Evolutionary conservation across 2,113 vertebrate genomes (phyloP), one percentile per base, ranked within the genome.

Genomic region (Emydocephalus ijimae): DNA sequence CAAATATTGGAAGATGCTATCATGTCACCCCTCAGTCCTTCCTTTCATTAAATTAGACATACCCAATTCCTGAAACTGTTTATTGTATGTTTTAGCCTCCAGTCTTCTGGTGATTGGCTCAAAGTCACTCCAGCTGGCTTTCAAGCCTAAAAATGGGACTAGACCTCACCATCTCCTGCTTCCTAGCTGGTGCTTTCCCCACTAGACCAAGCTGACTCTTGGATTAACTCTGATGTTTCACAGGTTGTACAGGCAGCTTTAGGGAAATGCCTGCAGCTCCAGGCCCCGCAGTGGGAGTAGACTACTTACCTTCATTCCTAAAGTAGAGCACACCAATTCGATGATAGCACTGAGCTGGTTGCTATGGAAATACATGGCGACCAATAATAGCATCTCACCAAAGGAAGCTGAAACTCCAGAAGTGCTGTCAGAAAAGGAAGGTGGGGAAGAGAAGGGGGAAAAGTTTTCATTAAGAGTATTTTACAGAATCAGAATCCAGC

Each of bases 291-390:
- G 7, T 20, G 7, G 4, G 29, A 59, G 2, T 1, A 1, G 23
- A 14, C 6, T 11, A 14, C 29, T 98, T 97, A 99, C 99, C 99
- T 99, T 99, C 99, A 99, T 99, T 94, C 99, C 99, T 96, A 99
- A 92, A 88, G 98, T 99, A 90, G 99, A 99, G 94, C 99, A 99
- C 96, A 99, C 99, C 97, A 99, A 96, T 94, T 99, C 99, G 95
- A 99, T 99, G 97, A 99, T 99, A 94, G 99, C 98, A 93, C 98
- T 99, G 92, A 99, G 98, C 95, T 99, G 99, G 96, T 99, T 99
- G 96, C 99, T 99, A 95, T 99, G 99, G 97, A 99, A 99, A 96
- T 99, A 99, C 99, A 99, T 99, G 94, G 99, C 99, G 93, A 99
- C 99, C 97, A 99, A 95, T 94, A 99, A 97, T 21, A 99, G 97